Base-by-base conservation (phyloP, 2,113 vertebrate species). In the Hippocampus comes region DNA sequence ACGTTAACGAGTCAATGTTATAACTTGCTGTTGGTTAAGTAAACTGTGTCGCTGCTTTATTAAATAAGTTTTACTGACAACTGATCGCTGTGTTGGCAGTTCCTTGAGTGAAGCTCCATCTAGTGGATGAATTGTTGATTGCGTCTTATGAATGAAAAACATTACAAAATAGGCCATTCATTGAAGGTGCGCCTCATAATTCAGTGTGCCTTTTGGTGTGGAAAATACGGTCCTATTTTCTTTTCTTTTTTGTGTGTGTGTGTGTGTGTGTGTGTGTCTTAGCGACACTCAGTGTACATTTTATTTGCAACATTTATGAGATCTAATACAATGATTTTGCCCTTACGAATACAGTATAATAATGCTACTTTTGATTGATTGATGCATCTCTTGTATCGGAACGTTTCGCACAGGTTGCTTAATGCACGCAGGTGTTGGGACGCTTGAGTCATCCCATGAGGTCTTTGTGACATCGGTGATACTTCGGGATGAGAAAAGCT, bases 401-500 rank as follows among this genome's bases (percentile, higher is more conserved):
- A 25, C 10, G 5, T 34, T 21, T 41, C 38, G 12, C 25, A 63
- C 9, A 42, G 11, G 15, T 38, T 38, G 34, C 4, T 61, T 17
- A 30, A 5, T 7, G 11, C 34, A 38, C 30, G 2, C 59, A 38
- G 30, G 27, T 61, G 34, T 43, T 18, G 1, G 48, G 14, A 41
- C 49, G 17, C 11, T 20, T 18, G 21, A 9, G 25, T 72, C 17
- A 48, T 75, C 68, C 11, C 61, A 71, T 27, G 59, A 51, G 41
- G 66, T 71, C 41, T 65, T 43, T 67, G 61, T 80, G 73, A 73
- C 64, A 23, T 73, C 66, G 70, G 3, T 8, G 75, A 86, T 73
- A 83, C 78, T 75, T 72, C 48, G 14, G 51, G 59, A 67, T 51
- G n/a, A 67, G 23, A 65, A 4, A 63, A 51, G 59, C 42, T 27